Evolutionary conservation across 64 coral and sea anemone species (phyloP), one percentile per base, ranked within the genome.

Genomic region (Montipora foliosa): DNA sequence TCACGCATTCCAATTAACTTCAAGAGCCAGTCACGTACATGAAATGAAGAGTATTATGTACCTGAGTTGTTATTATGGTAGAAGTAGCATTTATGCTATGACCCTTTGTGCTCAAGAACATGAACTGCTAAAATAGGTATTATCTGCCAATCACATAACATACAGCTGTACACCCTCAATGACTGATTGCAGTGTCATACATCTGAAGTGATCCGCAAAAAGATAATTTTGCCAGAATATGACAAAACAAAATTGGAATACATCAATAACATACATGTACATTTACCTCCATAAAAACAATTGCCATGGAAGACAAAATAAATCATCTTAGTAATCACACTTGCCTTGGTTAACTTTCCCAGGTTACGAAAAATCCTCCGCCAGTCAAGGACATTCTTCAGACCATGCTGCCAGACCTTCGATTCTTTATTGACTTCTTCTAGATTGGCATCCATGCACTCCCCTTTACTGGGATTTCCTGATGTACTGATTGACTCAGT

Each of bases 391-490:
- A 76, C 76, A 7, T 1, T 37, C 29, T 1, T 37, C 29, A 37
- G 29, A 45, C 88, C 75, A 79, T 90, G 88, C 58, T 90, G 55
- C 88, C 88, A 90, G 12, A 71, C 62, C 17, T 90, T 90, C 7
- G 88, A 80, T 7, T 79, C n/a, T 90, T 90, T 90, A 50, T 90
- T 90, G 24, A 90, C 77, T 20, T 90, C 88, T 11, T 90, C 88
- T 14, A 80, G 10, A 12, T 25, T 19, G 5, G 88, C 76, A 90
- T 90, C 88, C 37, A 90, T 79, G 21, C 47, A 52, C 16, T 90
- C 88, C 17, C 88, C 88, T 46, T 80, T 90, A 3, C 75, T 79
- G 1, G 53, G 1, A 77, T 90, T 90, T 11, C 88, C 88, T 44
- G 75, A 79, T 5, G 77, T 90, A 53, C 87, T 89, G 17, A 89